Percentiles rank a stretch among this genome's conserved stretches.
These are phyloP conservation scores for Aphaenogaster rudis DNA, from an alignment of 1,140 invertebrate genomes.

Conservation along the genomic window DNA sequence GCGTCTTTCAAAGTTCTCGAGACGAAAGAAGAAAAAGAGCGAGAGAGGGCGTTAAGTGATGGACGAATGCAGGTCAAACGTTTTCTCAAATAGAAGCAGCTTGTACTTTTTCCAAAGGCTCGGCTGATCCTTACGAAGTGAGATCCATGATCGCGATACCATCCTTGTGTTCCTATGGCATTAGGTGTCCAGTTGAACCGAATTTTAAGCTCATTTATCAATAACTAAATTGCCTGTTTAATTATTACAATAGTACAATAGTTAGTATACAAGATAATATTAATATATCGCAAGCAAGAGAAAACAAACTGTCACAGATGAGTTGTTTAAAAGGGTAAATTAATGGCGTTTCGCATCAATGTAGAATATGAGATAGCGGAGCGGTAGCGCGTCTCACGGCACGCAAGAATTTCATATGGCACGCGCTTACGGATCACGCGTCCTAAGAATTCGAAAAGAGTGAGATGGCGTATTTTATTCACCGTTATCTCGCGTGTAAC, in stretches of 20 bases:
- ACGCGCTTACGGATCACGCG: constrained; percentile 15
- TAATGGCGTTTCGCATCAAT: constrained; percentile 13
- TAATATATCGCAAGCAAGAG: constrained; percentile 15
- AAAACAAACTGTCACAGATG: constrained; percentile 20
- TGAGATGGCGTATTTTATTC: constrained; percentile 66
- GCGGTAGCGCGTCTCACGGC: constrained; percentile 15
- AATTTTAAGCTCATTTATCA: not conserved
- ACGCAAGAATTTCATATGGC: constrained; percentile 39
- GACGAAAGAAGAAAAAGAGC: constrained; percentile 5
- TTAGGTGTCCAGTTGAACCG: too few relatives aligned
- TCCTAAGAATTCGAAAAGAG: constrained; percentile 5
- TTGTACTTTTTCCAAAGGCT: constrained; percentile 9
- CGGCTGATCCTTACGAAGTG: constrained; percentile 1
- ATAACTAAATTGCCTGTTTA: not conserved
- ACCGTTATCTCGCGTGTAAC: constrained; percentile 25
- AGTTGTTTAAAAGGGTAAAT: constrained; percentile 27
- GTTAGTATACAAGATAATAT: not conserved
- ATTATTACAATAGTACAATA: not conserved
- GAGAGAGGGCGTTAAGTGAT: constrained; percentile 64
- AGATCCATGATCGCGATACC: constrained; percentile 6
- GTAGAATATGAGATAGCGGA: not conserved
- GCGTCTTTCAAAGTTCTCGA: constrained; percentile 66
- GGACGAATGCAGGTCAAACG: constrained; percentile 69
- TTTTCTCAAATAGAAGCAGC: constrained; percentile 66
- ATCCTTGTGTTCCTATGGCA: not conserved